Evolutionary conservation across 2,113 vertebrate species (phyloP), one percentile per base, ranked within the genome.

Genomic region (Cathartes aura): DNA sequence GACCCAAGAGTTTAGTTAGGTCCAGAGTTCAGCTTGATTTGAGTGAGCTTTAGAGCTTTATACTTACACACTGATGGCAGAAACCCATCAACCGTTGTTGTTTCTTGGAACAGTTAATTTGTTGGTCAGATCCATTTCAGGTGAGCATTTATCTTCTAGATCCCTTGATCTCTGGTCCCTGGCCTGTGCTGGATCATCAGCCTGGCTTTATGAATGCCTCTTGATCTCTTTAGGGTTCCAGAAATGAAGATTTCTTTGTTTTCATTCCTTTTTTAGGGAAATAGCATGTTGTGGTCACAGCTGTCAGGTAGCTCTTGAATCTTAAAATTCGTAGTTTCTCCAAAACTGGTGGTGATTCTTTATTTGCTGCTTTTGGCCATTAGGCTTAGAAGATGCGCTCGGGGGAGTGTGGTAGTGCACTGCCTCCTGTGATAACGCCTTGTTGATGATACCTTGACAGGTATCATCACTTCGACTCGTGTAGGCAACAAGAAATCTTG

Each of bases 81-180:
- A 73, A 73, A 20, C 42, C 17, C 19, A 45, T 38, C 56, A 48
- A 8, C 62, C 2, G 2, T 68, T 32, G 16, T 6, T 47, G 4
- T 12, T 75, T 68, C 64, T 73, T 81, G 24, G 27, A 81, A 48
- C 45, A 62, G 16, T 82, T 72, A 23, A 24, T 38, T 64, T 83
- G 36, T 19, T 84, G 42, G 10, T 70, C 55, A 38, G 42, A 26
- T 71, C 38, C 11, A 6, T 81, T 42, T n/a, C 32, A 76, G 71
- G 23, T 0, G 0, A 67, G 19, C 2, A 4, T 43, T 91, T 92
- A 87, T 73, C 15, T 20, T 63, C 22, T 50, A 15, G 6, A 10
- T 87, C 18, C 47, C 29, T 48, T 76, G 13, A 32, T 90, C 17
- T 81, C 17, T 52, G 21, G 27, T 78, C 29, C 67, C 56, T 53